Evolutionary conservation across 2,888 invertebrate genomes (phyloP).

Genomic region (Dynastes maya): DNA sequence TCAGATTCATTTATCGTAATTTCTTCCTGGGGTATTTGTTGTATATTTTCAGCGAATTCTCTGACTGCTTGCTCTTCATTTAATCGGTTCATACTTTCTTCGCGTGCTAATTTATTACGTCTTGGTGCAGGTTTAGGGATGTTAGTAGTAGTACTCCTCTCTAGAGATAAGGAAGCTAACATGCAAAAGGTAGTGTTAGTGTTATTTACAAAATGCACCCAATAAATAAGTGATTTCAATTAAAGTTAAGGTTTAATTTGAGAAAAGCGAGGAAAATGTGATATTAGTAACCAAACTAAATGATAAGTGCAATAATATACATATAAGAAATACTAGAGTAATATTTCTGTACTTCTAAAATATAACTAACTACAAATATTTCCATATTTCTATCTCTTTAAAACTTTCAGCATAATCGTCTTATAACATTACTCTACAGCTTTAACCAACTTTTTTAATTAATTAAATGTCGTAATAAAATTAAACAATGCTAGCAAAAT

Average conservation of each 20-base stretch:
- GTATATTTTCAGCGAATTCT: not conserved
- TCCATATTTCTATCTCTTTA: too few species aligned
- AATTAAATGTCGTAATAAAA: too few species aligned
- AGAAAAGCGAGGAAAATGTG: not conserved
- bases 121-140: conserved; percentile 48
- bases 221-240: not conserved
- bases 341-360: not conserved
- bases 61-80: not conserved
- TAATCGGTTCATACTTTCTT: conserved; percentile 18
- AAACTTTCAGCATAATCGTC: too few species aligned
- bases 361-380: too few species aligned
- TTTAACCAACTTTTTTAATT: too few species aligned
- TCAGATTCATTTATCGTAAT: too few species aligned
- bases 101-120: conserved; percentile 31
- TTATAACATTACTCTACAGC: too few species aligned
- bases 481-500: too few species aligned
- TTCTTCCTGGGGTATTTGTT: not conserved
- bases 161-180: conserved; percentile 60
- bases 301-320: too few species aligned
- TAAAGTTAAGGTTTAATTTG: not conserved
- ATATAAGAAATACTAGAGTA: too few species aligned
- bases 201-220: conserved; percentile 40
- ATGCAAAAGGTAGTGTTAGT: conserved; percentile 63
- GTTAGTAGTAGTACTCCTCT: conserved; percentile 40
- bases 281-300: not conserved